Evolutionary conservation across 2,888 invertebrate genomes (phyloP), one percentile per base, ranked within the genome.

Genomic region (Orchestes rusci): DNA sequence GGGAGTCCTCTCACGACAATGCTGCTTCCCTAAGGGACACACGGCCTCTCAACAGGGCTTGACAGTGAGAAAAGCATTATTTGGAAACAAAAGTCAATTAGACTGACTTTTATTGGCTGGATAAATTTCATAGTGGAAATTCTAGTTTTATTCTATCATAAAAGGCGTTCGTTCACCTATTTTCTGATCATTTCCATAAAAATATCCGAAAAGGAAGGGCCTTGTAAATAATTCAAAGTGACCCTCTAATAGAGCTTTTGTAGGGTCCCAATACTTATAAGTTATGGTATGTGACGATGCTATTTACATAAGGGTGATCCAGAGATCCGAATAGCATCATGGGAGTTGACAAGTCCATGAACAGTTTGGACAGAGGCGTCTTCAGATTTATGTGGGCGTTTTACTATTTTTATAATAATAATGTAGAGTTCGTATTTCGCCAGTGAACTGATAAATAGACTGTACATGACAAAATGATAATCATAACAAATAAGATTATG

Each of bases 161-260:
- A 62, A 60, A 53, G 50, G 55, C 56, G 55, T 55, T 50, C 58
- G 58, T 55, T 58, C 59, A 61, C 56, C 57, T 56, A 62, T 59
- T 60, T 57, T 55, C 40, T 48, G 53, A 51, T 56, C 56, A 63
- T 65, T 63, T 64, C 56, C 60, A 61, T 63, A 54, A 52, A 56
- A 62, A 65, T 65, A 59, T 61, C 56, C 51, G 45, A 58, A 48
- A 45, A 45, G 64, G 62, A 64, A 64, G 57, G 58, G 60, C 63
- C 65, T 63, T 65, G 66, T 67, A 67, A 67, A 67, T 67, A 66
- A 67, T 66, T 67, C 67, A 66, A 57, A 64, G 60, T 61, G 61
- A 62, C 64, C 65, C 64, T 60, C 65, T 65, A 64, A 63, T 64
- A 63, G 63, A 59, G 59, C 59, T 56, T 55, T 58, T 59, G 53